These are phyloP conservation scores for Acrossocheilus fasciatus DNA, from an alignment of 2,797 vertebrate genomes.

Conservation along the genomic window DNA sequence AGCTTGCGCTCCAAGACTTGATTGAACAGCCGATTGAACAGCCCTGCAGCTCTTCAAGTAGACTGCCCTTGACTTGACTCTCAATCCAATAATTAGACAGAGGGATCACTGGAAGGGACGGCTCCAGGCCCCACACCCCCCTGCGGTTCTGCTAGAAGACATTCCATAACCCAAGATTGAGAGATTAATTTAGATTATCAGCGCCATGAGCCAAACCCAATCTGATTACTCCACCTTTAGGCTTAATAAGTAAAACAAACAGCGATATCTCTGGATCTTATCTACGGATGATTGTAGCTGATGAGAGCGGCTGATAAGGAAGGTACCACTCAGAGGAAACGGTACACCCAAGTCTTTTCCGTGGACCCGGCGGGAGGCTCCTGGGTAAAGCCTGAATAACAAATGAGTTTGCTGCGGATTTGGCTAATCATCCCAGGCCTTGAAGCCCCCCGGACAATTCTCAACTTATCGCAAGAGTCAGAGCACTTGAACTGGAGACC, in stretches of 20 bases:
- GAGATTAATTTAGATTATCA: conserved; percentile 84
- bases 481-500: conserved; percentile 83
- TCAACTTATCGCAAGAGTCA: conserved; percentile 78
- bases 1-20: not conserved
- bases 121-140: conserved; percentile 47
- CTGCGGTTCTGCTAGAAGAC: conserved; percentile 62
- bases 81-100: conserved; percentile 72
- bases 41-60: conserved; percentile 51
- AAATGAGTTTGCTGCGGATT: conserved; percentile 81
- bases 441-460: conserved; percentile 70
- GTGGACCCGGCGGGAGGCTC: conserved; percentile 71
- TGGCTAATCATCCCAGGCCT: conserved; percentile 77
- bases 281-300: conserved; percentile 69
- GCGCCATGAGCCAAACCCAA: conserved; percentile 59
- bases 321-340: conserved; percentile 71
- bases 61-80: conserved; percentile 63
- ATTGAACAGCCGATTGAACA: not conserved
- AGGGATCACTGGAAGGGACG: conserved; percentile 43
- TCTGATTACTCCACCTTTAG: conserved; percentile 68
- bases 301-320: conserved; percentile 74
- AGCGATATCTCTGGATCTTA: conserved; percentile 61
- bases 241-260: conserved; percentile 75
- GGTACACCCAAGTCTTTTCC: conserved; percentile 67
- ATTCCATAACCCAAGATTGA: conserved; percentile 67
- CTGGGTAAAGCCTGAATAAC: conserved; percentile 75